Evolutionary conservation across 1,140 invertebrate genomes (phyloP).

Genomic region (Meloidogyne exigua): DNA sequence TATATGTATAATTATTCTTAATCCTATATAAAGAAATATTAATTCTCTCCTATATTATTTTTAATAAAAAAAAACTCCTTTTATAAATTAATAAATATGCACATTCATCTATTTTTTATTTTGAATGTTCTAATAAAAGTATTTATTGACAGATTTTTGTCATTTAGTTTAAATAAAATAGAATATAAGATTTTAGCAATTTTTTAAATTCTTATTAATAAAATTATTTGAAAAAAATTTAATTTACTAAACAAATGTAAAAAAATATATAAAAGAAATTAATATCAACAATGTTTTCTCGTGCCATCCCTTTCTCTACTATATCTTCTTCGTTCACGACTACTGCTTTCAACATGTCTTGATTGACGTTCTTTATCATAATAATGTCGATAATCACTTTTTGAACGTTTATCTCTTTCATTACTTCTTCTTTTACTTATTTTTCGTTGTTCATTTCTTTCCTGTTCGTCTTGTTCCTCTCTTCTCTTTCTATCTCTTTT

Average conservation of each 20-base stretch:
- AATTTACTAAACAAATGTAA: background rate
- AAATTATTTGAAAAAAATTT: too few relatives aligned
- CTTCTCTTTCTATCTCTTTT: background rate
- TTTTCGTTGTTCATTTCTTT: background rate
- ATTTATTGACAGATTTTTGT: too few relatives aligned
- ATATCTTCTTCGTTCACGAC: background rate
- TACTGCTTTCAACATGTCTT: background rate
- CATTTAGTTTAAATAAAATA: too few relatives aligned
- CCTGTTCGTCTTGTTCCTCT: background rate
- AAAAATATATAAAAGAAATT: background rate
- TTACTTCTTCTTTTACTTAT: background rate
- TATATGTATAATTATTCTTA: too few relatives aligned
- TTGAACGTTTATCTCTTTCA: background rate
- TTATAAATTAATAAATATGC: too few relatives aligned
- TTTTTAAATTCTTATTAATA: too few relatives aligned
- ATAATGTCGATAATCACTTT: background rate
- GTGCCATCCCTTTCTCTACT: background rate
- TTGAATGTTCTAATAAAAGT: too few relatives aligned
- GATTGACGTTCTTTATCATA: background rate
- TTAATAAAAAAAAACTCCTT: too few relatives aligned
- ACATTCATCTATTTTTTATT: too few relatives aligned
- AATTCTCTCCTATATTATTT: too few relatives aligned
- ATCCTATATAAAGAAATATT: too few relatives aligned
- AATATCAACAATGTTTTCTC: background rate
- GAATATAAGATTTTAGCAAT: too few relatives aligned